Evolutionary conservation across 1,140 invertebrate species (phyloP).

Genomic region (Solenopsis invicta): DNA sequence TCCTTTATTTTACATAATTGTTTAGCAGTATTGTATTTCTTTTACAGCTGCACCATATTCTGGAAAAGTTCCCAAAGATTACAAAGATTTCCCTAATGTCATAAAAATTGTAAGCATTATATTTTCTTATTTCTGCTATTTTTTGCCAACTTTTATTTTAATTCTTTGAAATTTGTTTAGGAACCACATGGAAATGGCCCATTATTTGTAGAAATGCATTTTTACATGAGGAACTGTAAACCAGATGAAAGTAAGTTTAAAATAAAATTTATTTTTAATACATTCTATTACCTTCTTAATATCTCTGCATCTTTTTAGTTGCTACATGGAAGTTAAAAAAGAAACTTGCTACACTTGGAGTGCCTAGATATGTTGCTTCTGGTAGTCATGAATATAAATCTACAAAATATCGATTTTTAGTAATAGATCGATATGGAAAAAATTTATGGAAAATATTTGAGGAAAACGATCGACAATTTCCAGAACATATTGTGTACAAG

Average conservation of each 20-base stretch:
- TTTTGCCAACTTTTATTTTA: neutral
- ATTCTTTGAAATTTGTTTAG: slow-evolving; percentile 85
- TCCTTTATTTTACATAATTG: slow-evolving; percentile 7
- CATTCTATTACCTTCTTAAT: neutral
- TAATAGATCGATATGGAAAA: slow-evolving; percentile 96
- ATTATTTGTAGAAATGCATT: slow-evolving; percentile 98
- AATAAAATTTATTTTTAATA: slow-evolving; percentile 58
- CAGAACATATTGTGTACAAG: slow-evolving; percentile 92
- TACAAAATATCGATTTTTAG: slow-evolving; percentile 95
- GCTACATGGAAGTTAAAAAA: slow-evolving; percentile 91
- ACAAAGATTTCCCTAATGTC: slow-evolving; percentile 90
- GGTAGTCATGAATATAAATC: slow-evolving; percentile 93
- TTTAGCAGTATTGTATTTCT: neutral
- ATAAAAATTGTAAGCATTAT: slow-evolving; percentile 92
- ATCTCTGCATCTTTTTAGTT: slow-evolving; percentile 88
- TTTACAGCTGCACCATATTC: slow-evolving; percentile 87
- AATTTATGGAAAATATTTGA: slow-evolving; percentile 95
- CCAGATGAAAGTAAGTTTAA: slow-evolving; percentile 91
- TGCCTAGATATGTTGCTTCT: slow-evolving; percentile 94
- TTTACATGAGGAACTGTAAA: slow-evolving; percentile 96
- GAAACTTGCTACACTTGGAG: slow-evolving; percentile 92
- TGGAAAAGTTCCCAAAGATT: slow-evolving; percentile 86
- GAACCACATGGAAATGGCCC: slow-evolving; percentile 97
- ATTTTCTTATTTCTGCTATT: neutral
- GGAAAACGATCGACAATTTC: slow-evolving; percentile 91